Base-by-base conservation (phyloP, 2,797 vertebrate genomes). In the Tadarida brasiliensis region DNA sequence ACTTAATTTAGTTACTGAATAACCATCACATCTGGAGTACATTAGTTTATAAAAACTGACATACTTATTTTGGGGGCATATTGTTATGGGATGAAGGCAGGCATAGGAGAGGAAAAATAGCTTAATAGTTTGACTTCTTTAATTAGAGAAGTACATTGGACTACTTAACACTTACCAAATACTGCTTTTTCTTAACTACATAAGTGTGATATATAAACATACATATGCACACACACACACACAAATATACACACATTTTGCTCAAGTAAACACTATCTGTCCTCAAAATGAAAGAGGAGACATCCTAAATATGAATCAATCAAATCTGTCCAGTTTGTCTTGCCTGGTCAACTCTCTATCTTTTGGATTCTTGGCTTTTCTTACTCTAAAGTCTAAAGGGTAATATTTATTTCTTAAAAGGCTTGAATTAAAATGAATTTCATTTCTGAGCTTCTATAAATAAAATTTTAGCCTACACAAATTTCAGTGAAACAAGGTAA, bases 1-100 rank as follows among this genome's bases (percentile, higher is more conserved):
- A 92, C 85, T 77, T 96, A 96, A 96, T 91, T 35, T 44, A 87
- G 11, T 92, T 87, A 68, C 81, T 71, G 49, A 91, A 86, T 47
- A 54, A 51, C 24, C 24, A 88, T 44, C 54, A 76, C 57, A 49
- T 51, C 30, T 39, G 30, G 56, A 77, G 54, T n/a, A 30, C 14
- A 80, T 39, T 74, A 87, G 49, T 76, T 73, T 57, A 67, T 20
- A 77, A 44, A 44, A 44, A 86, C 12, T 16, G 49, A 80, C 63
- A 56, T 14, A 51, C 6, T 49, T 39, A 87, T 24, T 94, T 89
- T 89, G 7, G 33, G 24, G 35, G 5, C 39, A n/a, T 33, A 56
- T 57, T 51, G 63, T 24, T 47, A 24, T 5, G 11, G 49, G 22
- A 51, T 73, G 44, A 88, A 85, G 49, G n/a, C 54, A 73, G 68